Evolutionary conservation across 2,797 vertebrate species (phyloP).

Genomic region (Arrhamphus sclerolepis): DNA sequence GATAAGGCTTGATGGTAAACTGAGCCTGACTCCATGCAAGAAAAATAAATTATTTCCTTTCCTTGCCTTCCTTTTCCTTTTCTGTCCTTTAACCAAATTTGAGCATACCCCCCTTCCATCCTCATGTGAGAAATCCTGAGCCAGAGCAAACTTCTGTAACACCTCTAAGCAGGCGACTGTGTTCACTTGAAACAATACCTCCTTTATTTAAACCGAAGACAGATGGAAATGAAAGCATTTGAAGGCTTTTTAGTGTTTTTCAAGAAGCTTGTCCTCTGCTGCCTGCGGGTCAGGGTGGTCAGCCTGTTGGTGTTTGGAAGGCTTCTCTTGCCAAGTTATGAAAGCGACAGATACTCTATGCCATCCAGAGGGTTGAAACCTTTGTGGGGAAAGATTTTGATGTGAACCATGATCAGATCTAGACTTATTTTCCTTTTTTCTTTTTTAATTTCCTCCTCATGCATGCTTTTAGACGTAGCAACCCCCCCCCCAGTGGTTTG

Average conservation of each 20-base stretch:
- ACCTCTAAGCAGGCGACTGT: conserved; percentile 55
- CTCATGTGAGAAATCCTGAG: conserved; percentile 3
- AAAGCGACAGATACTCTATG: conserved; percentile 2
- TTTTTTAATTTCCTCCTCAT: conserved; percentile 8
- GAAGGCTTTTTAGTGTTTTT: conserved; percentile 30
- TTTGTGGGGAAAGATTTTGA: conserved; percentile 13
- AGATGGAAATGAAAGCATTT: conserved; percentile 48
- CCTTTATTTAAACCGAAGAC: conserved; percentile 61
- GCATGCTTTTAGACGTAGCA: conserved; percentile 22
- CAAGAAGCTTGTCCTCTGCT: conserved; percentile 2
- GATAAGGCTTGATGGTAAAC: conserved; percentile 55
- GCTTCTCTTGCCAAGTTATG: conserved; percentile 14
- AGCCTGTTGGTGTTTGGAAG: conserved; percentile 16
- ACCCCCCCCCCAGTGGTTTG: too few species aligned
- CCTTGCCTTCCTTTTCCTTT: conserved; percentile 7
- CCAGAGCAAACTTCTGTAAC: conserved; percentile 52
- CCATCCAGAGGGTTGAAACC: background rate
- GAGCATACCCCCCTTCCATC: background rate
- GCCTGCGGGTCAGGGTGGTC: conserved; percentile 36
- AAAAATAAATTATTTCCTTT: conserved; percentile 44
- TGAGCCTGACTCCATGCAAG: conserved; percentile 33
- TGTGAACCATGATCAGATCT: conserved; percentile 20
- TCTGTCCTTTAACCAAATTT: conserved; percentile 11
- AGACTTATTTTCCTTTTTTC: conserved; percentile 8
- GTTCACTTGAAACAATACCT: conserved; percentile 61